phyloP scores from a whole-genome alignment of 2,888 invertebrate genomes.

The Formica aserva region DNA sequence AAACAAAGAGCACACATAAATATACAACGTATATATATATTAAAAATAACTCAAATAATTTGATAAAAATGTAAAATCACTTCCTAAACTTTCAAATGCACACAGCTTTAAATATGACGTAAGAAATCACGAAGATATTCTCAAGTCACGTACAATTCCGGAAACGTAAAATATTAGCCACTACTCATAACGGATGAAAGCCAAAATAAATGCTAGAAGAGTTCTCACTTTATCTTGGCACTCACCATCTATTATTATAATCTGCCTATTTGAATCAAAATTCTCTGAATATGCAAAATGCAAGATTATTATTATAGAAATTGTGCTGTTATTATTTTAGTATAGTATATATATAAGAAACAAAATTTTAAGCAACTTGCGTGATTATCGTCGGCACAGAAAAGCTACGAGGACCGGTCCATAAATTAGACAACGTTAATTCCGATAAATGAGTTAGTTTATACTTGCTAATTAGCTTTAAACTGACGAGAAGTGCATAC shows the following conservation, averaged over 20 bases:
- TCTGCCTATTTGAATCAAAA: background rate
- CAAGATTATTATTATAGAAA: background rate
- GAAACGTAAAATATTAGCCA: conserved; percentile 11
- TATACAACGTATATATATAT: background rate
- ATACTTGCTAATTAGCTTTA: conserved; percentile 25
- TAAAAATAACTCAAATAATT: background rate
- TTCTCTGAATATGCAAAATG: background rate
- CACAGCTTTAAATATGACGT: background rate
- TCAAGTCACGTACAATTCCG: background rate
- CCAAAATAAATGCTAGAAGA: background rate
- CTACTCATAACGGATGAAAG: conserved; percentile 1
- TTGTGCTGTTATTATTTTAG: background rate
- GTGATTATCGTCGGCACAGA: background rate
- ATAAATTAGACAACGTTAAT: conserved; percentile 57
- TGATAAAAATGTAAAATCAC: background rate
- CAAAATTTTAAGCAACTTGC: background rate
- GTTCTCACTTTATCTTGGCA: background rate
- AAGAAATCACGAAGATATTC: conserved; percentile 14
- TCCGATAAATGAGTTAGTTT: conserved; percentile 55
- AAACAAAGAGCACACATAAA: background rate
- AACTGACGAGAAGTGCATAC: background rate
- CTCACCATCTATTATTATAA: background rate
- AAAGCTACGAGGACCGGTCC: background rate
- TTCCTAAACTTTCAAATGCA: background rate
- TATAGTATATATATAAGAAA: background rate